Conservation (phyloP, 1,140 invertebrate species). For the Drosophila virilis region DNA sequence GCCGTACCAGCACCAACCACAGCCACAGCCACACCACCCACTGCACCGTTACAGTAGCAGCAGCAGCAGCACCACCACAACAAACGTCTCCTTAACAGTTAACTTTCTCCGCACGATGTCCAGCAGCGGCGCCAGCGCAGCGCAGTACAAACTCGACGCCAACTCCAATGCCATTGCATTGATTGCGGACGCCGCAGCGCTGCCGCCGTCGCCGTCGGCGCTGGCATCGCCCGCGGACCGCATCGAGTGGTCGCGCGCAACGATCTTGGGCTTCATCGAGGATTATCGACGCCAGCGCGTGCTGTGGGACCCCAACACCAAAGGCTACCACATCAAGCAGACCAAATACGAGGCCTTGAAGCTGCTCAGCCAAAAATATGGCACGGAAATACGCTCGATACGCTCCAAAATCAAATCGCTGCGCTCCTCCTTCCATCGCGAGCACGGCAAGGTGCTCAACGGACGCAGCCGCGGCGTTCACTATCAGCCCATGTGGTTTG, state of each 20-base stretch:
- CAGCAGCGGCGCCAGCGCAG: slow-evolving; percentile 69
- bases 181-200: slow-evolving; percentile 64
- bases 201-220: slow-evolving; percentile 32
- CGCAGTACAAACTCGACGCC: slow-evolving; percentile 70
- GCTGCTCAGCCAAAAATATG: slow-evolving; percentile 73
- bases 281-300: slow-evolving; percentile 77
- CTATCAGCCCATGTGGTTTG: slow-evolving; percentile 84
- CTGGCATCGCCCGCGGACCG: slow-evolving; percentile 59
- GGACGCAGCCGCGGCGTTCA: slow-evolving; percentile 72
- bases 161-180: slow-evolving; percentile 71
- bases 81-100: slow-evolving; percentile 29
- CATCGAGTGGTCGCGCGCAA: slow-evolving; percentile 81
- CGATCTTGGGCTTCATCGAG: slow-evolving; percentile 79
- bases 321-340: slow-evolving; percentile 82
- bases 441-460: slow-evolving; percentile 79
- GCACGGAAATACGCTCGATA: slow-evolving; percentile 80
- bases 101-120: slow-evolving; percentile 77
- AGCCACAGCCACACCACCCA: slow-evolving; percentile 19
- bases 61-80: slow-evolving; percentile 19
- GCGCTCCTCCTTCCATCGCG: slow-evolving; percentile 80
- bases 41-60: slow-evolving; percentile 23
- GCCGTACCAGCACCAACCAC: slow-evolving; percentile 18
- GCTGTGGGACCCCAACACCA: slow-evolving; percentile 82
- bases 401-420: slow-evolving; percentile 81
- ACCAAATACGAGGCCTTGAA: slow-evolving; percentile 82